Base-by-base conservation (phyloP, 1,140 invertebrate species). In the Berghia stephanieae region DNA sequence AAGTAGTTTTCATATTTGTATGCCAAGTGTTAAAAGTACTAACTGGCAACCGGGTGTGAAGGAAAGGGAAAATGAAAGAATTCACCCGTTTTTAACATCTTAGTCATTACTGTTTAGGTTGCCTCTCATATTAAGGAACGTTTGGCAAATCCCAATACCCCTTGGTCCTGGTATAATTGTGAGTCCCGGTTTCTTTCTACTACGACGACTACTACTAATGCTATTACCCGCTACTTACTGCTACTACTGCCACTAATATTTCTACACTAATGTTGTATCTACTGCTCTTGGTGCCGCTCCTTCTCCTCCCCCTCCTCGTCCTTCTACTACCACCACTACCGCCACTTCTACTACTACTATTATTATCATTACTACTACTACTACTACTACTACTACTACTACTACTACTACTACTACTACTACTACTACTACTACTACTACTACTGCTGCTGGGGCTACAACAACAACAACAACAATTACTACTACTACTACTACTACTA, bases 361-460 rank as follows among this genome's bases (percentile, higher is more conserved):
- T 73, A 73, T 44, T 73, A 73, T 44, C 55, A 55, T 44, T 73
- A 55, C 71, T 73, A 73, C 71, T 73, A 73, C 71, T 63, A 73
- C 71, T 73, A 73, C 71, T 73, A 73, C 71, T 73, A 73, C 71
- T 73, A 73, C 71, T 73, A 73, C 71, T 73, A 73, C 71, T 73
- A 73, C 71, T 73, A 73, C 71, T 73, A 73, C 71, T 73, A 73
- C 71, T 73, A 73, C 71, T 73, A 73, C 71, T 73, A 55, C 71
- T 73, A 55, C 71, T 73, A 73, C 71, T 73, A 73, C 71, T 73
- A 73, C 71, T 55, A 73, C 71, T 73, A 57, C 71, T 73, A 55
- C 71, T 73, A 55, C 46, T 73, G 34, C 46, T 73, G 34, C 46
- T 73, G 34, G 16, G 21, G 27, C 40, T 66, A 67, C 38, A 6